Base-by-base conservation (phyloP, 2,113 vertebrate genomes). In the Myrmophylax atrothorax region DNA sequence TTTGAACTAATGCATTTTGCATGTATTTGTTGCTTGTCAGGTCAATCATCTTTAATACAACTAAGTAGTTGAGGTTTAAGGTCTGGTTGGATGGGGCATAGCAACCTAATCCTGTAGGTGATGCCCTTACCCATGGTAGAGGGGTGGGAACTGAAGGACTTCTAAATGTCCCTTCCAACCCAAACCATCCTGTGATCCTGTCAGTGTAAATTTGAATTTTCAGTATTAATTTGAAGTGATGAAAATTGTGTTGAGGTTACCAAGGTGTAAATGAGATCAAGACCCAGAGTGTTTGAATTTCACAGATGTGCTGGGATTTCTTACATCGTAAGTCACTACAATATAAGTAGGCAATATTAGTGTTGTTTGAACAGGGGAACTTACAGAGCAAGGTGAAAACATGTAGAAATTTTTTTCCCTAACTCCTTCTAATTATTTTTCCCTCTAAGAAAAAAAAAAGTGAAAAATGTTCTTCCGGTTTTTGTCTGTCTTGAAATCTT, bases 241-340 rank as follows among this genome's bases (percentile, higher is more conserved):
- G 5, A 55, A 38, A 73, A 37, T 3, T 11, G 10, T 38, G 38
- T 18, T 91, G 52, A 40, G 6, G 19, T 76, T 64, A 15, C 14
- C 0, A 0, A 10, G 46, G 8, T 37, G 22, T 47, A 62, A 70
- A 79, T 62, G 40, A 76, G 40, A 79, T 49, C 12, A 46, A 8
- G 25, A 19, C 72, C 25, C n/a, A 49, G 18, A 31, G 17, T 37
- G 22, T 62, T 59, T 87, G 17, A 58, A 18, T 69, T 63, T 87
- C 23, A 19, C 18, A 20, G n/a, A 3, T 67, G 5, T 67, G 14
- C 55, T 89, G 67, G 16, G 11, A 22, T 79, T 87, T 84, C 42
- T 62, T 70, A 31, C 42, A 3, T 1, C 50, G 5, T 10, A 9
- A 55, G 46, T 59, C 55, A 49, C 22, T 83, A 1, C 14, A 29